phyloP scores from a whole-genome alignment of 2,113 vertebrate genomes.

The Stomatorhinus ivindoensis region DNA sequence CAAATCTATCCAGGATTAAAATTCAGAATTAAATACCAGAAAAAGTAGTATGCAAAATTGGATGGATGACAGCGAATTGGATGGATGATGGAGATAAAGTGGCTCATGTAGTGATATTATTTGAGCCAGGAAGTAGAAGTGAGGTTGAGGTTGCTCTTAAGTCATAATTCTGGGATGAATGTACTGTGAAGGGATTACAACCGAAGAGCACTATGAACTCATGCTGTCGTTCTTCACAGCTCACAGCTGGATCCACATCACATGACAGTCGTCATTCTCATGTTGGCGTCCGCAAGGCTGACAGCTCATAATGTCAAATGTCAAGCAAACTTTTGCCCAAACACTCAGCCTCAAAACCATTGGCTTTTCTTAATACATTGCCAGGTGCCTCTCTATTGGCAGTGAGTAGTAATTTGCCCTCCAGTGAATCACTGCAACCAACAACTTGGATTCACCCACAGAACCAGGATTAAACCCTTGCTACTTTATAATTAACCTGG shows the following conservation, averaged over 20 bases:
- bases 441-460: not conserved
- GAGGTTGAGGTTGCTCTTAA: not conserved
- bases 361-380: not conserved
- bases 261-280: not conserved
- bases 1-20: not conserved
- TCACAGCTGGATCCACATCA: not conserved
- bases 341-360: not conserved
- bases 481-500: not conserved
- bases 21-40: not conserved
- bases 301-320: not conserved
- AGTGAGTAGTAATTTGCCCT: not conserved
- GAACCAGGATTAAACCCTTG: not conserved
- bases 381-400: not conserved
- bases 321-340: not conserved
- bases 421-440: not conserved
- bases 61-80: not conserved
- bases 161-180: not conserved
- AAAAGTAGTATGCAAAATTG: not conserved
- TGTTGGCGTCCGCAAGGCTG: not conserved
- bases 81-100: not conserved
- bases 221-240: not conserved
- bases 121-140: not conserved
- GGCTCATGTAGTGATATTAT: not conserved
- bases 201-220: not conserved
- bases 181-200: not conserved